These are phyloP conservation scores for Acronicta alni DNA, from an alignment of 2,888 invertebrate genomes.

Conservation along the genomic window DNA sequence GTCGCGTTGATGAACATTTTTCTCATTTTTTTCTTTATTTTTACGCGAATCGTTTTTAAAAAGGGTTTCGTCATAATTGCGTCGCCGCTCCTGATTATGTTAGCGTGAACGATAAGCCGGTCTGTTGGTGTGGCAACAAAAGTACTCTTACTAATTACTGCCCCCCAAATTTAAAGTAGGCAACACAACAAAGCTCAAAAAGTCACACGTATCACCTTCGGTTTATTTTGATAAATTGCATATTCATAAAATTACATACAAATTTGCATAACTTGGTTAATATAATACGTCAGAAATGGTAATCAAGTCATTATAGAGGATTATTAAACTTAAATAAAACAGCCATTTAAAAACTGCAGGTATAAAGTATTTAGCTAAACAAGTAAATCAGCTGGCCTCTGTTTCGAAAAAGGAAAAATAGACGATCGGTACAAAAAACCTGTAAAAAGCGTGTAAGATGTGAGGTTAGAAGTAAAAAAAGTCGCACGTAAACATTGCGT, in stretches of 20 bases:
- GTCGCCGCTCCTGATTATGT: constrained; percentile 84
- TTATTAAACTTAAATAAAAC: constrained; percentile 19
- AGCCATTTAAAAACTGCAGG: constrained; percentile 17
- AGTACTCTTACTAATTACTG: constrained; percentile 40
- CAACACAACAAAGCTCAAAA: constrained; percentile 17
- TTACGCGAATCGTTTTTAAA: constrained; percentile 89
- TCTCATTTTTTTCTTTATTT: constrained; percentile 87
- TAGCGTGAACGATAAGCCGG: constrained; percentile 77
- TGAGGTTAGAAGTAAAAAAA: constrained; percentile 52
- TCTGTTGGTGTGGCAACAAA: constrained; percentile 55
- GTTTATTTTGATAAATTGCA: constrained; percentile 40
- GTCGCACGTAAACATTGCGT: constrained; percentile 77
- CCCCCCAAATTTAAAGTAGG: constrained; percentile 21
- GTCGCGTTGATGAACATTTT: constrained; percentile 90
- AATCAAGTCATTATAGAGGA: constrained; percentile 31
- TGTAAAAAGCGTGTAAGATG: constrained; percentile 48
- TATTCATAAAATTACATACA: constrained; percentile 22
- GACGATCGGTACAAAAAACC: constrained; percentile 43
- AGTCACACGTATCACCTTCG: constrained; percentile 29
- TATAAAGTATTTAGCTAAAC: constrained; percentile 23
- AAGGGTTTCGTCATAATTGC: constrained; percentile 89
- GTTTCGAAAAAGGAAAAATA: constrained; percentile 48
- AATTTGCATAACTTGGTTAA: constrained; percentile 48
- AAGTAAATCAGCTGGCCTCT: constrained; percentile 25
- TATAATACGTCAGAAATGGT: constrained; percentile 25